These are phyloP conservation scores for Balearica regulorum DNA, from an alignment of 2,797 vertebrate species.

Conservation along the genomic window DNA sequence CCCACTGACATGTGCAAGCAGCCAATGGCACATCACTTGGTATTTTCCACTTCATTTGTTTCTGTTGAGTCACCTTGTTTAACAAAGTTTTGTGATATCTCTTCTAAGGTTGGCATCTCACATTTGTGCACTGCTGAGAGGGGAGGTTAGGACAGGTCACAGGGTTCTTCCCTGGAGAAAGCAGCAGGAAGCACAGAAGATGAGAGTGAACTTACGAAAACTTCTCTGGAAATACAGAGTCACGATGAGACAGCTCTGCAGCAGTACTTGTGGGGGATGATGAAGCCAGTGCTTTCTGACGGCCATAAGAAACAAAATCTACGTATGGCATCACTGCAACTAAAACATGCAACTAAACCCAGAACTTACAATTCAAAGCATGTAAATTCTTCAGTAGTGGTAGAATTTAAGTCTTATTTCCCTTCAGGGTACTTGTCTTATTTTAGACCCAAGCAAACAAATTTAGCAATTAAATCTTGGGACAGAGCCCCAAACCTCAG, in stretches of 20 bases:
- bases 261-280: not conserved
- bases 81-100: not conserved
- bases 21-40: not conserved
- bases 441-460: constrained; percentile 7
- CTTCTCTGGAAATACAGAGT: not conserved
- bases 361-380: not conserved
- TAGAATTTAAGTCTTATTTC: not conserved
- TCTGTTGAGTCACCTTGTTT: constrained; percentile 35
- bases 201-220: not conserved
- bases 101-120: not conserved
- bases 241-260: not conserved
- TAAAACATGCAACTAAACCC: not conserved
- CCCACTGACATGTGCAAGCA: not conserved
- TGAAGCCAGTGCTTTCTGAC: not conserved
- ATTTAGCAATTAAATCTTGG: not conserved
- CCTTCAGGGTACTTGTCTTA: not conserved
- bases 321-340: not conserved
- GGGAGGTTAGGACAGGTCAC: not conserved
- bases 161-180: not conserved
- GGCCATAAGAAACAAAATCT: not conserved
- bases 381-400: not conserved
- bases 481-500: not conserved
- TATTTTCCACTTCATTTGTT: constrained; percentile 25
- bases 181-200: not conserved
- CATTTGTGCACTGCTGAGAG: not conserved